phyloP scores from a whole-genome alignment of 2,888 invertebrate species.

The Rugalucina vietnamica region DNA sequence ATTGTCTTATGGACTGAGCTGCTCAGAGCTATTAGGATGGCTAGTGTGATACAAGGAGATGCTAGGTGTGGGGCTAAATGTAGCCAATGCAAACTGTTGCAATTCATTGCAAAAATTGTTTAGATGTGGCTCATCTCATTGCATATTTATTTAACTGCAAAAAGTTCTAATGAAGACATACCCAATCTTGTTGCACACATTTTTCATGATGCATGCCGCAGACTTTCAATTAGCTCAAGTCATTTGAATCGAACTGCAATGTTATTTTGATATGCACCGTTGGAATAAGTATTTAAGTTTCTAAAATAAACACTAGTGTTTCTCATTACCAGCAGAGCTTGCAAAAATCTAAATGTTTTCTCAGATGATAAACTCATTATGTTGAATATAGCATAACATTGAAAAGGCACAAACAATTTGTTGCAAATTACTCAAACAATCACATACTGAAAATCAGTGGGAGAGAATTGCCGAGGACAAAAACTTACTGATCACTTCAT shows the following conservation, averaged over 20 bases:
- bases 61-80: too few species aligned
- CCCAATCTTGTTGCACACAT: not conserved
- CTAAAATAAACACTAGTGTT: conserved; percentile 1
- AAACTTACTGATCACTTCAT: not conserved
- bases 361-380: not conserved
- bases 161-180: conserved; percentile 2
- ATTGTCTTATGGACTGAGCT: too few species aligned
- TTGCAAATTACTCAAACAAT: conserved; percentile 60
- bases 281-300: conserved; percentile 7
- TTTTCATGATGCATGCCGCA: not conserved
- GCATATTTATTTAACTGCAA: not conserved
- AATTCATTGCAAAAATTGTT: not conserved
- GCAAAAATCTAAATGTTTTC: not conserved
- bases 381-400: conserved; percentile 21
- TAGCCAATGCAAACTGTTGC: not conserved
- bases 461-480: not conserved
- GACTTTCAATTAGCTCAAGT: conserved; percentile 8
- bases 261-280: conserved; percentile 1
- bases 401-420: conserved; percentile 58
- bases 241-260: conserved; percentile 8
- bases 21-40: too few species aligned
- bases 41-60: too few species aligned
- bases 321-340: not conserved
- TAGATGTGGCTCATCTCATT: not conserved
- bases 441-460: conserved; percentile 20